Evolutionary conservation across 2,797 vertebrate genomes (phyloP).

Genomic region (Anguilla anguilla): DNA sequence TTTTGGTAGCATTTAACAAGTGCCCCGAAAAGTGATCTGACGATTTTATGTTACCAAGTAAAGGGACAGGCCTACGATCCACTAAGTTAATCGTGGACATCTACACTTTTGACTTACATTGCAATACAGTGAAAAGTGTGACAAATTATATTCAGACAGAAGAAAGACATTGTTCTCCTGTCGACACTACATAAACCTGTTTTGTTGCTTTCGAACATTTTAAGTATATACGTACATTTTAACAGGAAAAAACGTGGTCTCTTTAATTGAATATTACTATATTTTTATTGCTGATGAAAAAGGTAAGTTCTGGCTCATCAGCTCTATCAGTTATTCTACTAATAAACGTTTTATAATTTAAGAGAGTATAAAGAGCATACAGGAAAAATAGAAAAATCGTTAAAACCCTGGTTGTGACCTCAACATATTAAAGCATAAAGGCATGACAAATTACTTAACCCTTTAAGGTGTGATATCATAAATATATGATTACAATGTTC

Average conservation of each 20-base stretch:
- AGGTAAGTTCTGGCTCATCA: neutral
- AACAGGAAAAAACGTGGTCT: neutral
- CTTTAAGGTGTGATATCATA: neutral
- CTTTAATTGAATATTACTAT: neutral
- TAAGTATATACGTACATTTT: neutral
- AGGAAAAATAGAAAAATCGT: neutral
- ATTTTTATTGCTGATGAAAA: neutral
- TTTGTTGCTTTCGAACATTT: neutral
- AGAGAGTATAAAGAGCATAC: neutral
- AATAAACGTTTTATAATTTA: neutral
- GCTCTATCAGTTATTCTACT: neutral
- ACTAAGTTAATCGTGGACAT: neutral
- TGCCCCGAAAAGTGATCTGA: neutral
- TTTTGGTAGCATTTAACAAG: neutral
- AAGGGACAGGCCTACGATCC: neutral
- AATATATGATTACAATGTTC: neutral
- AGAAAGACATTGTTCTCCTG: neutral
- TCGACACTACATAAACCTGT: neutral
- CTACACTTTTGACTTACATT: neutral
- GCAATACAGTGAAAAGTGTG: neutral
- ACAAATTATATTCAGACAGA: constrained; percentile 1
- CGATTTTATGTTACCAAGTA: neutral
- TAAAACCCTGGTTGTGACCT: neutral
- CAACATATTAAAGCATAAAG: neutral
- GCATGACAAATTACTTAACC: neutral